A percentile compares a stretch with the other conserved stretches of the same genome.
Conservation (phyloP, 2,113 vertebrate genomes). For the Mohoua ochrocephala region DNA sequence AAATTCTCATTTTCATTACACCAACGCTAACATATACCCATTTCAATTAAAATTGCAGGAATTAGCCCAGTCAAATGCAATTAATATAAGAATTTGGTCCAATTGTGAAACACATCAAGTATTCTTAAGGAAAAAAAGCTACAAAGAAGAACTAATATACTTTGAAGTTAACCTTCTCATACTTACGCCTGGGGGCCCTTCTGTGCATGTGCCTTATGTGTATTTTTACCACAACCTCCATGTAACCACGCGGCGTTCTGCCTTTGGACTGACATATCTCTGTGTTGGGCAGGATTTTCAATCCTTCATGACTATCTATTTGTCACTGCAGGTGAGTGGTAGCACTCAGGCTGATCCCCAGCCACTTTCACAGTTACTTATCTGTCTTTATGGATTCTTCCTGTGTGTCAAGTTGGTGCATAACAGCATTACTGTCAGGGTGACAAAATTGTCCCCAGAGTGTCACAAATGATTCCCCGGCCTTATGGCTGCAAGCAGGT, state of each 20-base stretch:
- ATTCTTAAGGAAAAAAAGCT: neutral
- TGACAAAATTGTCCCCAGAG: slow-evolving; percentile 82
- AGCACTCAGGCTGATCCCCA: slow-evolving; percentile 78
- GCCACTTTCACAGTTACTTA: slow-evolving; percentile 83
- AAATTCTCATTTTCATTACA: neutral
- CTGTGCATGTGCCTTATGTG: neutral
- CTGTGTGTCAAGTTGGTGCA: slow-evolving; percentile 77
- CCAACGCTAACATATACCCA: neutral
- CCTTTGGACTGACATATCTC: slow-evolving; percentile 69
- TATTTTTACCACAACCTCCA: neutral
- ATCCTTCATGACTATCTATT: slow-evolving; percentile 78
- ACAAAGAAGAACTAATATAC: neutral
- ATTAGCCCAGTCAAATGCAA: neutral
- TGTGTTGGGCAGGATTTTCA: slow-evolving; percentile 72
- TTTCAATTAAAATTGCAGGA: neutral
- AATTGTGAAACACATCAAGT: neutral
- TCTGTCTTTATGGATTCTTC: slow-evolving; percentile 86
- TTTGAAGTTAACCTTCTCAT: slow-evolving; percentile 6
- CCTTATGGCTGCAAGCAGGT: slow-evolving; percentile 70
- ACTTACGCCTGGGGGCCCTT: neutral
- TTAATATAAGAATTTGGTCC: neutral
- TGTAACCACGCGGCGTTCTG: neutral
- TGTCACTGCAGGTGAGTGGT: slow-evolving; percentile 81
- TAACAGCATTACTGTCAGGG: slow-evolving; percentile 86
- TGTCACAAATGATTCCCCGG: slow-evolving; percentile 80